Conservation (phyloP, 2,888 invertebrate species). For the Xiphydria camelus region DNA sequence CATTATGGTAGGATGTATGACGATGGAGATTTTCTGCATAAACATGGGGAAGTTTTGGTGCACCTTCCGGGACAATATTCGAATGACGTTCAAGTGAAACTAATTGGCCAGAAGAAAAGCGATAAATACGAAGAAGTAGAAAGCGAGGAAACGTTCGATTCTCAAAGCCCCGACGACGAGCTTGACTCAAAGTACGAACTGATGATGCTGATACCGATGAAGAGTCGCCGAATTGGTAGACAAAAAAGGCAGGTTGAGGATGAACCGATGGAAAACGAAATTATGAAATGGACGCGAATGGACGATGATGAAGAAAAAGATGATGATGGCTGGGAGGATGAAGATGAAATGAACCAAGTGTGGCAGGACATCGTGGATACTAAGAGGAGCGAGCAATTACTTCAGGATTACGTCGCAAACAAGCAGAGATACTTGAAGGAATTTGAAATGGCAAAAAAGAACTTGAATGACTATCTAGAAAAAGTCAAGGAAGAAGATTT, state of each 20-base stretch:
- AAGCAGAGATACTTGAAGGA: slow-evolving; percentile 3
- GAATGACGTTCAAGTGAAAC: no score
- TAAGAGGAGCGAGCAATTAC: slow-evolving; percentile 20
- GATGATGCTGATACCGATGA: slow-evolving; percentile 24
- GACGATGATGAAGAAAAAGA: neutral
- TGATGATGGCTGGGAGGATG: neutral
- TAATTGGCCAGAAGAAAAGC: no score
- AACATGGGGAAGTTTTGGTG: neutral
- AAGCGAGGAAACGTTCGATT: no score
- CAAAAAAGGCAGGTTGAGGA: slow-evolving; percentile 2
- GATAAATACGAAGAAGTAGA: no score
- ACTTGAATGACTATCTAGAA: slow-evolving; percentile 4
- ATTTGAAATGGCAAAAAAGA: slow-evolving; percentile 3
- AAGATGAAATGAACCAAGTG: slow-evolving; percentile 24
- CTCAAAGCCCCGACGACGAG: slow-evolving; percentile 13
- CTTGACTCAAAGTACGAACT: slow-evolving; percentile 19
- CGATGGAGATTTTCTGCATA: neutral
- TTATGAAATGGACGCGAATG: slow-evolving; percentile 1
- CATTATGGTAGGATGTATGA: no score
- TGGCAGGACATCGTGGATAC: slow-evolving; percentile 20
- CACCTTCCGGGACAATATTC: no score
- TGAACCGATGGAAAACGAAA: neutral
- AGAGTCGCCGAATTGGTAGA: slow-evolving; percentile 3
- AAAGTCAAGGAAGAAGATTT: slow-evolving; percentile 1
- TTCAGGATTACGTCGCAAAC: slow-evolving; percentile 15